Evolutionary conservation across 1,140 invertebrate genomes (phyloP), one percentile per base, ranked within the genome.

Genomic region (Melanaphis sacchari): DNA sequence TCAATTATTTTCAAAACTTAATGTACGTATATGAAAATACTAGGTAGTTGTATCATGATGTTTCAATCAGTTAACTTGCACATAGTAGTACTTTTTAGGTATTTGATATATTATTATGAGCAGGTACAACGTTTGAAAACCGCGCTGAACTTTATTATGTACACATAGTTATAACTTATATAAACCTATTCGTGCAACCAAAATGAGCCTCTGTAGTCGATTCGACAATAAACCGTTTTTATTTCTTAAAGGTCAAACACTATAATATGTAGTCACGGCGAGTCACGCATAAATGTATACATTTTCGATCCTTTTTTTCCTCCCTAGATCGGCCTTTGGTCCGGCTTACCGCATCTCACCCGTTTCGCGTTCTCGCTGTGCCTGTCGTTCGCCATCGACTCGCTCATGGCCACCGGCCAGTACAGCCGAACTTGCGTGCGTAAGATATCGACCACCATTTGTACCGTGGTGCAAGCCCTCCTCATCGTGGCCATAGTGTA

Each of bases 331-430:
- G 97, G 97, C 38, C 94, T 97, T 40, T 94, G 97, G 8, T 97
- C 97, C 1, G 97, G 97, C 5, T 93, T 96, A n/a, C 97, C 97
- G 2, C 97, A 97, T 94, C 40, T 97, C 6, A 95, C 96, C 76
- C 95, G 97, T 59, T 96, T 96, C 96, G 82, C 96, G 0, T 97
- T 97, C 94, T 96, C 97, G 4, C 96, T 96, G 46, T 66, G n/a
- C 46, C 96, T 96, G 38, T 91, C 93, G 36, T 93, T 85, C 46
- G 59, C 31, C 52, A 87, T 93, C 21, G 93, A 93, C n/a, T 85
- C 89, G 36, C 88, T 93, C 43, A 89, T 93, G 46, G 40, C 93
- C 24, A 91, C 87, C 40, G 59, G 82, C 31, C 18, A 38, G 22
- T 91, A 91, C 43, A 85, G 87, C 9, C 85, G 90, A 0, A 94